Conservation (phyloP, 2,888 invertebrate genomes). For the Trachelus iudaicus region DNA sequence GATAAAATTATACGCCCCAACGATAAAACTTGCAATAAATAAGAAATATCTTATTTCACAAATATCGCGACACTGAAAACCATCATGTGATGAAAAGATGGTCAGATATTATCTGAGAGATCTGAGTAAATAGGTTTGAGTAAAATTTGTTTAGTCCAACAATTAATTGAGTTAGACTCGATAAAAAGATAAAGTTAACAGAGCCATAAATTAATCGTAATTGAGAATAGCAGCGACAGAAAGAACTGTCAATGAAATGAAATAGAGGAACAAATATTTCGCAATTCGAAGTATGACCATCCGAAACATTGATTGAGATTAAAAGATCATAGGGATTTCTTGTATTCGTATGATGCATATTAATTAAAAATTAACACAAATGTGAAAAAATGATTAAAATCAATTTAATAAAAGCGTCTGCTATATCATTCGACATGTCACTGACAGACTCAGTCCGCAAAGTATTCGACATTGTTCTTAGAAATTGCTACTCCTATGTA, state of each 20-base stretch:
- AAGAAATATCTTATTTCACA: too few species aligned
- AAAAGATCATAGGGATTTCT: background rate
- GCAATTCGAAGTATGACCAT: background rate
- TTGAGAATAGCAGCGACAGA: background rate
- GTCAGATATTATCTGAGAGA: background rate
- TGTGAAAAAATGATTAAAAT: constrained; percentile 34
- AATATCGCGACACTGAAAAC: too few species aligned
- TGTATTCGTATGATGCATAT: background rate
- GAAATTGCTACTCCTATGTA: background rate
- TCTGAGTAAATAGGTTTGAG: background rate
- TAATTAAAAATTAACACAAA: constrained; percentile 9
- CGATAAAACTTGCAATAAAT: too few species aligned
- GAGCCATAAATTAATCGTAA: background rate
- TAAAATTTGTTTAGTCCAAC: background rate
- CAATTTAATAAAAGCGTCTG: constrained; percentile 51
- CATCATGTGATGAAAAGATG: too few species aligned
- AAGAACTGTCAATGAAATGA: background rate
- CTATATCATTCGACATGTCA: constrained; percentile 53
- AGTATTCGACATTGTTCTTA: background rate
- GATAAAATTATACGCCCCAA: too few species aligned
- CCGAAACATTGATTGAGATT: background rate
- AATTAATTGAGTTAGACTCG: background rate
- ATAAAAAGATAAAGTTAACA: background rate
- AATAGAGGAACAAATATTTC: background rate
- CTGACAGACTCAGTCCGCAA: constrained; percentile 35